Conservation (phyloP, 2,113 vertebrate species). For the Microcebus murinus region DNA sequence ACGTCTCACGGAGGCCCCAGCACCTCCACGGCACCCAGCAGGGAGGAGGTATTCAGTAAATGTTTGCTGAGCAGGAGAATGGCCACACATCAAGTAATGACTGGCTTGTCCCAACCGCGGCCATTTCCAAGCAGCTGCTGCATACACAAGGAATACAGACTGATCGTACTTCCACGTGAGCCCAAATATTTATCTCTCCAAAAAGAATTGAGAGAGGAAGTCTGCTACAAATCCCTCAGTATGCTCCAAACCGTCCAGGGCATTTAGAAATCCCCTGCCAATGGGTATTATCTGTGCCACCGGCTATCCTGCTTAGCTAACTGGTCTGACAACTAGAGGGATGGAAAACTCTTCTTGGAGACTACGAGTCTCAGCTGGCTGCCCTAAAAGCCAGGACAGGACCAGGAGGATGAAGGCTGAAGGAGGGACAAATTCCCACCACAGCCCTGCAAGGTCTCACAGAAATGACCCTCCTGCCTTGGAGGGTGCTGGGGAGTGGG, state of each 20-base stretch:
- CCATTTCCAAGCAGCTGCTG: not conserved
- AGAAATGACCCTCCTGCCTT: not conserved
- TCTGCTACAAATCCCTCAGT: not conserved
- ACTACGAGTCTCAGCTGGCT: not conserved
- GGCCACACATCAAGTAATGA: not conserved
- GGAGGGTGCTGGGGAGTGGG: not conserved
- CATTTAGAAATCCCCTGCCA: slow-evolving; percentile 2
- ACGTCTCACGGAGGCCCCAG: rapidly evolving
- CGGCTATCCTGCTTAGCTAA: not conserved
- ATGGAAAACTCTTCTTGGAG: not conserved
- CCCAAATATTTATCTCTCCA: not conserved
- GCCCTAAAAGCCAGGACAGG: not conserved
- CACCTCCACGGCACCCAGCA: not conserved
- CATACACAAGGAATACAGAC: not conserved
- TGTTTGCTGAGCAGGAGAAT: not conserved
- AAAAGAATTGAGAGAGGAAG: slow-evolving; percentile 23
- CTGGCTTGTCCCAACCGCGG: not conserved
- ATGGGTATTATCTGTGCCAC: not conserved
- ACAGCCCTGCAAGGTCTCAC: not conserved
- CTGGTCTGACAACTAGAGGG: not conserved
- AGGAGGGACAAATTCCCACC: not conserved
- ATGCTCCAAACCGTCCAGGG: not conserved
- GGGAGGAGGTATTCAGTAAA: not conserved
- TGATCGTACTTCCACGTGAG: slow-evolving; percentile 20
- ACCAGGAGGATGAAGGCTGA: not conserved